Base-by-base conservation (phyloP, 2,797 vertebrate species). In the Notolabrus celidotus region DNA sequence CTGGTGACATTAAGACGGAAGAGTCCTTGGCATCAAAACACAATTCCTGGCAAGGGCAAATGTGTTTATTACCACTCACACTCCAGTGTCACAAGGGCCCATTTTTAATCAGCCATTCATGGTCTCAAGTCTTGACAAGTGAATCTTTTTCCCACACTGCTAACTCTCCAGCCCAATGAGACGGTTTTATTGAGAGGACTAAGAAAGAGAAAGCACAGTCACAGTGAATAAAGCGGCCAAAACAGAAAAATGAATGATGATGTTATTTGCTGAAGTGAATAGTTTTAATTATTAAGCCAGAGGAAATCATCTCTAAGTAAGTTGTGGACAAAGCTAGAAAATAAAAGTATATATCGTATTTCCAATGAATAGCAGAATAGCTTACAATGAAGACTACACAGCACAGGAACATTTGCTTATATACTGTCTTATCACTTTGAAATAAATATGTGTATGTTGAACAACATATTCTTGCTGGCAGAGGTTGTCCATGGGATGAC, bases 1-100 rank as follows among this genome's bases (percentile, higher is more conserved):
- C 39, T 74, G 58, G 61, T 87, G 87, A 89, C 85, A 88, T 63
- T 51, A 74, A 67, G 69, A 83, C 16, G 47, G 69, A 82, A 29
- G 58, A 79, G 82, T 77, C 79, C 86, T 83, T 86, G 84, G 59
- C 79, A 79, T 86, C 79, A 64, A 65, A 87, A 79, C 67, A 42
- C 61, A 67, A 74, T 77, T 83, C 34, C 67, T n/a, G 33, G 57
- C 70, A 75, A 89, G 80, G 86, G 80, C 77, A 83, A 82, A 85
- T 51, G 75, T 79, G 67, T 88, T 91, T 88, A 80, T 83, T 86
- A 73, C 49, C 22, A 57, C 57, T 71, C 52, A 67, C 46, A 49
- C 43, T 77, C 52, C 51, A 56, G 62, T 72, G 79, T 75, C 83
- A 69, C 54, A 15, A 46, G 43, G 47, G 67, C 74, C 54, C 23